A percentile compares a stretch with the other conserved stretches of the same genome.
Evolutionary conservation across 2,797 vertebrate genomes (phyloP).

Genomic region (Peromyscus nudipes): DNA sequence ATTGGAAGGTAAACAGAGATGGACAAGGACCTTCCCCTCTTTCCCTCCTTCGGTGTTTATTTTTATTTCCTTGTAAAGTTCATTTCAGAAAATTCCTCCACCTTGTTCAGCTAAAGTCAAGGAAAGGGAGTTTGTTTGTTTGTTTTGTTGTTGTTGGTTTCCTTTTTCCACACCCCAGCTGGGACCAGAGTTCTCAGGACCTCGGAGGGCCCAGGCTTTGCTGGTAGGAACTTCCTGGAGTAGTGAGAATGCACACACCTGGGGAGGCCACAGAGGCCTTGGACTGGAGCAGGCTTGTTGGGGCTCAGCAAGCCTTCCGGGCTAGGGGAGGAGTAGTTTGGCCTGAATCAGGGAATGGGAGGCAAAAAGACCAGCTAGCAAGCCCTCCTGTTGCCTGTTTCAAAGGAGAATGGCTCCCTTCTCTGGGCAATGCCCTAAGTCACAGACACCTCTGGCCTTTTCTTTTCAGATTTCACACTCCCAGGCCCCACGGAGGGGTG

Average conservation of each 20-base stretch:
- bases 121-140: not conserved
- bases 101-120: constrained; percentile 55
- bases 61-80: constrained; percentile 72
- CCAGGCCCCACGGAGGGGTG: constrained; percentile 47
- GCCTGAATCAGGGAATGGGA: not conserved
- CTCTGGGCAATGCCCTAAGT: constrained; percentile 49
- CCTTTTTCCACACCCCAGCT: constrained; percentile 45
- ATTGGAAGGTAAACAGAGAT: not conserved
- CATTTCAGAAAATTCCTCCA: constrained; percentile 70
- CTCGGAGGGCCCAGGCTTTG: not conserved
- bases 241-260: not conserved
- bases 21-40: constrained; percentile 45
- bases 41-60: constrained; percentile 68
- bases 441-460: constrained; percentile 68
- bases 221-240: not conserved
- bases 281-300: constrained; percentile 10
- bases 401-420: constrained; percentile 62
- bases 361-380: constrained; percentile 32
- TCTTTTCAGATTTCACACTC: constrained; percentile 69
- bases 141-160: not conserved
- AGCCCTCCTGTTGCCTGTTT: constrained; percentile 53
- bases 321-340: not conserved
- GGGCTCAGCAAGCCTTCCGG: not conserved
- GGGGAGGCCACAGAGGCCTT: not conserved
- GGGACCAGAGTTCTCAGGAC: constrained; percentile 22